Base-by-base conservation (phyloP, 1,140 invertebrate species). In the Tetragonula clypearis region DNA sequence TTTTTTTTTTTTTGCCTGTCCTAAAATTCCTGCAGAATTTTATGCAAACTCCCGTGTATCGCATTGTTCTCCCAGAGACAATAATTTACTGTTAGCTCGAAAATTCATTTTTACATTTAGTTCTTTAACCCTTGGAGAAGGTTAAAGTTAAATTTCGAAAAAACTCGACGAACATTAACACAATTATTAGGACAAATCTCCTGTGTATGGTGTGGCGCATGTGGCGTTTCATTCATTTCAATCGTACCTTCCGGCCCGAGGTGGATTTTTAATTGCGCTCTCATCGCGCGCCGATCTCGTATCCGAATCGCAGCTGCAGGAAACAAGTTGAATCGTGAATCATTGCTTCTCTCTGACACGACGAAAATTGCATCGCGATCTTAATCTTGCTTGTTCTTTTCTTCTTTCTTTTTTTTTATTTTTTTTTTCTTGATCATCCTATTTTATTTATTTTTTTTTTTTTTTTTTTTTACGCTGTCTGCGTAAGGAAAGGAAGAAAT, bases 201-300 rank as follows among this genome's bases (percentile, higher is more conserved):
- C 1, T 11, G 23, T 23, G 9, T 58, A 19, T 23, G 75, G 41
- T 21, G 30, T 35, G n/a, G 19, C 60, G 49, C 8, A 49, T 3
- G 15, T 35, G 15, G 14, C 11, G 35, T 26, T 58, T 53, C 23
- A 6, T 58, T n/a, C 17, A 23, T 21, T 41, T 41, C 23, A 8
- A 53, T 53, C 12, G 19, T 26, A 17, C 21, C n/a, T 65, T 11
- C 58, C 71, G 30, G 26, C 14, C 9, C 26, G 80, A 23, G 26
- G 65, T 69, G 21, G 60, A 56, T n/a, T n/a, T 65, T 65, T 77
- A 82, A 82, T 83, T 83, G 35, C 60, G 21, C 49, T 26, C 26
- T 66, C n/a, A 78, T 49, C 23, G 58, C 19, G 14, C 60, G 17
- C 49, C n/a, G 41, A 53, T 78, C 76, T 53, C 35, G 35, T 30